Evolutionary conservation across 2,797 vertebrate species (phyloP).

Genomic region (Octomys mimax): DNA sequence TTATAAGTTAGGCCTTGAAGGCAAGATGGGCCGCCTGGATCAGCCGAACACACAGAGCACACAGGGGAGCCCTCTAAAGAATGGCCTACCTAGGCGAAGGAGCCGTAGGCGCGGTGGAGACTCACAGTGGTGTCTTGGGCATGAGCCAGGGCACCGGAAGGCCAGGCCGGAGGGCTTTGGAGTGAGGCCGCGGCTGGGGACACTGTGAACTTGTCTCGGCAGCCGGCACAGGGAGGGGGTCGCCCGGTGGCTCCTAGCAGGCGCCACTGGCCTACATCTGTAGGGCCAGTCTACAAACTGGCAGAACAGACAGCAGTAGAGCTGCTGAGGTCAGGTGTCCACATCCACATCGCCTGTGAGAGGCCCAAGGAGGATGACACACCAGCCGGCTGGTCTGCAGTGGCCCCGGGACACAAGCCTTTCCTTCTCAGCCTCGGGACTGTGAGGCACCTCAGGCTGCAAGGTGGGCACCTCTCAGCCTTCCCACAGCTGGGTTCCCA

Average conservation of each 20-base stretch:
- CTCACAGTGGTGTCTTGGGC: too few species aligned
- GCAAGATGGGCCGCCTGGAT: background rate
- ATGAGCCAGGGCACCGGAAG: background rate
- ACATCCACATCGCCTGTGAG: rapidly evolving
- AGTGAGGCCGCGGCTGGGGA: background rate
- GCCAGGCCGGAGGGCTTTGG: background rate
- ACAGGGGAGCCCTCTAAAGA: background rate
- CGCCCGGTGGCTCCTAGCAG: background rate
- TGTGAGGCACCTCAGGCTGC: background rate
- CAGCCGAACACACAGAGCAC: background rate
- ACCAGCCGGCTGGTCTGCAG: too few species aligned
- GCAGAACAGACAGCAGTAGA: background rate
- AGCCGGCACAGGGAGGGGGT: background rate
- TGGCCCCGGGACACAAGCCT: background rate
- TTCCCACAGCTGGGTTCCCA: background rate
- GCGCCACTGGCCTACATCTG: background rate
- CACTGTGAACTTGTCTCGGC: background rate
- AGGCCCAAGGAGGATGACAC: background rate
- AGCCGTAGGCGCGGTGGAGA: background rate
- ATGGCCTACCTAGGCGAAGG: background rate
- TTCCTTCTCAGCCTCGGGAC: background rate
- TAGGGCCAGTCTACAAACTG: background rate
- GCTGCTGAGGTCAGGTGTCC: too few species aligned
- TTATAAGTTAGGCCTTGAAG: background rate
- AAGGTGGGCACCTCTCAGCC: background rate